Percentiles rank a stretch among this genome's conserved stretches.
Conservation (phyloP, 2,888 invertebrate genomes). For the Scrobipalpa costella region DNA sequence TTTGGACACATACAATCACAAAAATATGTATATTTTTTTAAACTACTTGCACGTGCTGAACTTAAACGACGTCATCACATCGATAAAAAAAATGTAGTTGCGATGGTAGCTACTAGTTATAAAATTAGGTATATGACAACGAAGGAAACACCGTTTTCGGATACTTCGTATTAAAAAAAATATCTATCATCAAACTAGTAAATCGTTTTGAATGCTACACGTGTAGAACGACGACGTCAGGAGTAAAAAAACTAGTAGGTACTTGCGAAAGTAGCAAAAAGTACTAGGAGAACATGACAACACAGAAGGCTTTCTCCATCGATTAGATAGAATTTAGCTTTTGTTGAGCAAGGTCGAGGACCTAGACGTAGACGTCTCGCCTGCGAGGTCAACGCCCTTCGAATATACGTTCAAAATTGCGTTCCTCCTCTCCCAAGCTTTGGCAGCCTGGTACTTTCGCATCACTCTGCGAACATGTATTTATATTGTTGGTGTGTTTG, state of each 20-base stretch:
- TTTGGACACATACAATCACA: no score
- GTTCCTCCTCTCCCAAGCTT: background rate
- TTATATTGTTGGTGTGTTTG: background rate
- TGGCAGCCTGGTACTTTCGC: conserved; percentile 19
- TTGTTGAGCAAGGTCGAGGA: conserved; percentile 24
- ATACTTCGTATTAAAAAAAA: no score
- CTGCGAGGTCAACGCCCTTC: conserved; percentile 17
- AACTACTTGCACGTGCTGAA: no score
- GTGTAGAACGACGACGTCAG: no score
- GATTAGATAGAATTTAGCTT: conserved; percentile 24
- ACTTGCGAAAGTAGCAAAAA: background rate
- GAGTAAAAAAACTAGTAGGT: background rate
- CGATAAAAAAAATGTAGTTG: no score
- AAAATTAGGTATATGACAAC: no score
- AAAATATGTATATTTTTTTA: no score
- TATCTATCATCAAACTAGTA: no score
- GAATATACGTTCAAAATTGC: background rate
- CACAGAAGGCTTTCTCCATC: conserved; percentile 27
- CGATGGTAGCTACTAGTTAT: no score
- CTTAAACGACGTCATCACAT: no score
- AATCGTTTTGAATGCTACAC: no score
- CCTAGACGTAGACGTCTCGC: conserved; percentile 30
- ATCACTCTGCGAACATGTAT: conserved; percentile 3
- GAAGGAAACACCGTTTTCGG: no score
- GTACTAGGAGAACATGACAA: conserved; percentile 7